These are phyloP conservation scores for Centroberyx gerrardi DNA, from an alignment of 2,797 vertebrate species.

Conservation along the genomic window DNA sequence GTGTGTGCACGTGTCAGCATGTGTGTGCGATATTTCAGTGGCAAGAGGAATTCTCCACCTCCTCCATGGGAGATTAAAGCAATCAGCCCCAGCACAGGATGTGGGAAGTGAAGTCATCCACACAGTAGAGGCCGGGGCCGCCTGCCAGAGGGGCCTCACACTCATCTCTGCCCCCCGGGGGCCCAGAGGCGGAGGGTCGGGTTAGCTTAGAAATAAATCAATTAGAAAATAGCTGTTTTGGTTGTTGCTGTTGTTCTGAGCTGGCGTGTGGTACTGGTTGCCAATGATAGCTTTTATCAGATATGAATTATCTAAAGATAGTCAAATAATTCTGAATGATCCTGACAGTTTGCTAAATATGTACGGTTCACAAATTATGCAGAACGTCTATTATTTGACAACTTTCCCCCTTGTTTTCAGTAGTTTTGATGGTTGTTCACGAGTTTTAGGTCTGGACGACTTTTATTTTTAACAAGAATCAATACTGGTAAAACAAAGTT, in stretches of 20 bases:
- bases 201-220: slow-evolving; percentile 37
- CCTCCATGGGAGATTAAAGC: slow-evolving; percentile 80
- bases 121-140: slow-evolving; percentile 76
- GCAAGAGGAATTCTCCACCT: slow-evolving; percentile 77
- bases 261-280: background rate
- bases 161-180: slow-evolving; percentile 39
- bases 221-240: background rate
- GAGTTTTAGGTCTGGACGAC: too few species aligned
- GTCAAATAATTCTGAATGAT: background rate
- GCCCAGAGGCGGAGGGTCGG: slow-evolving; percentile 31
- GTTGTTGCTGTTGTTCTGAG: slow-evolving; percentile 1
- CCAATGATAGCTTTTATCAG: background rate
- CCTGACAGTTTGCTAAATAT: too few species aligned
- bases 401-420: too few species aligned
- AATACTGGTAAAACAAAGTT: too few species aligned
- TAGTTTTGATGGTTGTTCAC: too few species aligned
- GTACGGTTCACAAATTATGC: too few species aligned
- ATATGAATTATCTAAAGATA: background rate
- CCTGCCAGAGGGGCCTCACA: slow-evolving; percentile 70
- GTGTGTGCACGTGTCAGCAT: slow-evolving; percentile 46
- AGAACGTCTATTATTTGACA: too few species aligned
- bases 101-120: slow-evolving; percentile 87
- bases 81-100: slow-evolving; percentile 84
- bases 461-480: too few species aligned
- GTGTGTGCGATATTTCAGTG: slow-evolving; percentile 67